phyloP scores from a whole-genome alignment of 2,888 invertebrate species.

The Pharmacophagus antenor region DNA sequence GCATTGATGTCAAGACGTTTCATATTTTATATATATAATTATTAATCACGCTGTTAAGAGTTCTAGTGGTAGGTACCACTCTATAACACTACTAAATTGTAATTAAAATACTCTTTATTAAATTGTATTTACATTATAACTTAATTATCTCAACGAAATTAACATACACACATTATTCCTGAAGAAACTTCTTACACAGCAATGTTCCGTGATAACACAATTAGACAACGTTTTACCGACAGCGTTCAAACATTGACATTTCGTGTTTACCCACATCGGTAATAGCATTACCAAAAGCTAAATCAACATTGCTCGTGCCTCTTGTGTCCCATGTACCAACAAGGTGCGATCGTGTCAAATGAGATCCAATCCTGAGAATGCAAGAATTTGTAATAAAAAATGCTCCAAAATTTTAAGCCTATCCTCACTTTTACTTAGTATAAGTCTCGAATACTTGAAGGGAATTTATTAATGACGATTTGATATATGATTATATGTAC shows the following conservation, averaged over 20 bases:
- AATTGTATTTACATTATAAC: no score
- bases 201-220: constrained; percentile 85
- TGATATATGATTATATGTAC: no score
- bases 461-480: no score
- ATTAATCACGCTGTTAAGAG: no score
- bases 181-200: not conserved
- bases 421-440: no score
- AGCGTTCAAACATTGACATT: constrained; percentile 14
- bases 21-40: no score
- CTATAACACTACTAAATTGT: no score
- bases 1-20: no score
- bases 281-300: constrained; percentile 25
- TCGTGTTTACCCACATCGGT: constrained; percentile 18
- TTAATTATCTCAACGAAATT: no score
- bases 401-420: not conserved
- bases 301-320: constrained; percentile 15
- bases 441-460: no score
- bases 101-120: no score
- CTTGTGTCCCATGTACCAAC: constrained; percentile 13
- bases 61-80: no score
- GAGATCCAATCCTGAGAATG: not conserved
- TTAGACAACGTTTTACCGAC: constrained; percentile 54
- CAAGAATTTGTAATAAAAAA: constrained; percentile 12
- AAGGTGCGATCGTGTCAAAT: constrained; percentile 15
- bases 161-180: not conserved